Evolutionary conservation across 2,797 vertebrate genomes (phyloP), one percentile per base, ranked within the genome.

Genomic region (Sebastes oblongus): DNA sequence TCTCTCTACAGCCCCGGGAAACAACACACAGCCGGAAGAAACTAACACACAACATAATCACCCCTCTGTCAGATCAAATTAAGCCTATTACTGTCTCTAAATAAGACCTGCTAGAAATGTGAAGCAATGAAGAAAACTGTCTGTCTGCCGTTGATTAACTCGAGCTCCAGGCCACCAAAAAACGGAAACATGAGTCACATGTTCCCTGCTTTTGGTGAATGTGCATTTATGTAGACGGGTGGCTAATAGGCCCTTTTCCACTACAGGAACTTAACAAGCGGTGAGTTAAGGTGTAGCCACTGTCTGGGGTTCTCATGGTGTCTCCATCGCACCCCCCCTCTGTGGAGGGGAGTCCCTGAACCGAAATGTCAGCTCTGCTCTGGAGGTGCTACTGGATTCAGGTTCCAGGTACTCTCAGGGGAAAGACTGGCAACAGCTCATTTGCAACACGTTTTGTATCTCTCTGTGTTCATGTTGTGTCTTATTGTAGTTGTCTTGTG

Each of bases 1-100:
- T 84, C 77, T 29, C 64, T 55, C 46, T 14, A 16, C 11, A 24
- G 66, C 75, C 69, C 22, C 25, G 20, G 66, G 72, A 72, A 76
- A 79, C 67, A 77, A 76, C 72, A 77, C 36, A 66, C 70, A 18
- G 39, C 77, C 59, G 22, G 18, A 7, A 76, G 65, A 73, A 62
- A 73, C 66, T 75, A 86, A 59, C 27, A 39, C 30, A 54, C 68
- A 73, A 61, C 66, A 81, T 84, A 84, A 89, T 88, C 78, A 72
- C 60, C 81, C 62, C 71, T 65, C 65, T 62, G 42, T 86, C 58
- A 77, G 83, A 91, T 87, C 81, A 76, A 86, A 88, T 90, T 82
- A 86, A 89, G 81, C 78, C 81, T 76, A 70, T 90, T 93, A 87
- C 78, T 50, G 80, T 86, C 66, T 86, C 66, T 60, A 81, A 75